Conservation (phyloP, 64 coral and sea anemone species). For the Actinia equina region DNA sequence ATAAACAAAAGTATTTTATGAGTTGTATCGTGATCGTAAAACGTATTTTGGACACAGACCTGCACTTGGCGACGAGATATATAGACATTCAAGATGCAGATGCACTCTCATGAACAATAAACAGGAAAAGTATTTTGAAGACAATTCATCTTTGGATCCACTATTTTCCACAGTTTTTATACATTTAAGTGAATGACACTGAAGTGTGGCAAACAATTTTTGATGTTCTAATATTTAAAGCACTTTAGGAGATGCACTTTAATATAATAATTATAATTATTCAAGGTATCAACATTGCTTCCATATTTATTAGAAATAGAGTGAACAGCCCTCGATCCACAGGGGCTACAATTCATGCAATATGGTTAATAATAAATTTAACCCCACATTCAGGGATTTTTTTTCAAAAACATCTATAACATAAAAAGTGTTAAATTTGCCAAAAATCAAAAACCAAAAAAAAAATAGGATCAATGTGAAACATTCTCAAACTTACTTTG, state of each 20-base stretch:
- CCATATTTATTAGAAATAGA: too few species aligned
- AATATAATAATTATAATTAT: not conserved
- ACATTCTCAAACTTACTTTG: too few species aligned
- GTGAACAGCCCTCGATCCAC: too few species aligned
- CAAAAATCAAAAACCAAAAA: too few species aligned
- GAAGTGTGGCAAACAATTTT: not conserved
- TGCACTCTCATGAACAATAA: not conserved
- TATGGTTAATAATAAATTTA: too few species aligned
- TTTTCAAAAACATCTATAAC: too few species aligned
- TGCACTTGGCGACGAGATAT: conserved; percentile 35
- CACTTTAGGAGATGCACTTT: not conserved
- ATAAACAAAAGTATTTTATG: not conserved
- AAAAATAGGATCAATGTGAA: too few species aligned
- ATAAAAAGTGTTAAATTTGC: too few species aligned
- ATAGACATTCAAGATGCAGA: conserved; percentile 32
- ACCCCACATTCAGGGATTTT: too few species aligned
- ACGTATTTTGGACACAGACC: not conserved
- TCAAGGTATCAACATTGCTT: too few species aligned
- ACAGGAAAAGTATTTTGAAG: not conserved
- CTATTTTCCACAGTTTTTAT: not conserved
- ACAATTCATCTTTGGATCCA: not conserved
- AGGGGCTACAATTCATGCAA: too few species aligned
- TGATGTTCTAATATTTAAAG: not conserved
- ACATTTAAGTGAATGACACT: not conserved
- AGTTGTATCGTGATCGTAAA: conserved; percentile 36